These are phyloP conservation scores for Xestoiulus laeticollis DNA, from an alignment of 2,888 invertebrate species.

Conservation along the genomic window DNA sequence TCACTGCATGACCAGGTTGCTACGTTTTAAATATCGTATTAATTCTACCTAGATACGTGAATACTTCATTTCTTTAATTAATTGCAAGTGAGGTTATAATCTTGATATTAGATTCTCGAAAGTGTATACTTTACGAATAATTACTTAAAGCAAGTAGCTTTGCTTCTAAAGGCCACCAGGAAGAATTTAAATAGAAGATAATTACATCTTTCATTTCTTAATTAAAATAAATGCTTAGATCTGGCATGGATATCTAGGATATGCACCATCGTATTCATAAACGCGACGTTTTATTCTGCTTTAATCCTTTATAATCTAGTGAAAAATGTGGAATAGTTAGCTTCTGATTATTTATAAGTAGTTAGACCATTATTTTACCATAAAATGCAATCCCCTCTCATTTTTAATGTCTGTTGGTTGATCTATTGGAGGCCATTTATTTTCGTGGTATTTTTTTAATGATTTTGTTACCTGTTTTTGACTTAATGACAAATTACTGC, in stretches of 20 bases:
- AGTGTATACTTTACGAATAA: conserved; percentile 23
- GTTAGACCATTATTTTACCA: not conserved
- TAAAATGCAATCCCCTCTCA: not conserved
- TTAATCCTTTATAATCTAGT: not conserved
- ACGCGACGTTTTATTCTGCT: not conserved
- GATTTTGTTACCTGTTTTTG: too few species aligned
- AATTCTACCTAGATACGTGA: not conserved
- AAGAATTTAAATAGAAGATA: not conserved
- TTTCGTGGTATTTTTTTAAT: too few species aligned
- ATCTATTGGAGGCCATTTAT: too few species aligned
- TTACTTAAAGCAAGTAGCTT: not conserved
- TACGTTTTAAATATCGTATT: not conserved
- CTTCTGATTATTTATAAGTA: not conserved
- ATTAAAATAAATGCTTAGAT: not conserved
- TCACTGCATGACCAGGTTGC: not conserved
- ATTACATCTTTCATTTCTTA: conserved; percentile 24
- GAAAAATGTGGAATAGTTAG: not conserved
- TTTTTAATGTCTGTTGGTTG: not conserved
- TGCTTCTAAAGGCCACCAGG: not conserved
- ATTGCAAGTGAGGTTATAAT: not conserved
- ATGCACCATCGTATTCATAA: not conserved
- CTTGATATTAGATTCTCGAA: not conserved
- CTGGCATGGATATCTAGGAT: not conserved
- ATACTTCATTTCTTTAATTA: not conserved
- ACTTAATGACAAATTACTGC: too few species aligned